Conservation (phyloP, 1,140 invertebrate genomes). For the Bombus confusus region DNA sequence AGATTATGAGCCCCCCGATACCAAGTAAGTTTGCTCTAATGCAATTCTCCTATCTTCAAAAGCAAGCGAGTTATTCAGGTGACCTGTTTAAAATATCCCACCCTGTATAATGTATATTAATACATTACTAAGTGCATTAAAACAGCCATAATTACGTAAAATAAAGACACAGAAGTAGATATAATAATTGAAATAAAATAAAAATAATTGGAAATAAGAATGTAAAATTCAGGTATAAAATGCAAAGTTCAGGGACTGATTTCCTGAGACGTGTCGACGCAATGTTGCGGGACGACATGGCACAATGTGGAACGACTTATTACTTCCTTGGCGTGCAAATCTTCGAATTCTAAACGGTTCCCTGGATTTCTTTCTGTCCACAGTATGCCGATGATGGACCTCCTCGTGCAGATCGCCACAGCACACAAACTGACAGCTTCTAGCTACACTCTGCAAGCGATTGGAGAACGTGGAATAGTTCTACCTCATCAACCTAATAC, state of each 20-base stretch:
- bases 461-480: slow-evolving; percentile 85
- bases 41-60: too few relatives aligned
- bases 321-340: not conserved
- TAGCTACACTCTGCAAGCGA: slow-evolving; percentile 87
- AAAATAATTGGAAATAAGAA: not conserved
- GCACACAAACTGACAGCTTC: slow-evolving; percentile 88
- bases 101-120: too few relatives aligned
- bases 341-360: not conserved
- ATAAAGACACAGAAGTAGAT: too few relatives aligned
- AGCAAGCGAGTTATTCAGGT: too few relatives aligned
- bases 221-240: not conserved
- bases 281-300: not conserved
- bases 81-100: too few relatives aligned
- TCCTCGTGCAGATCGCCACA: slow-evolving; percentile 90
- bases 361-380: slow-evolving; percentile 68
- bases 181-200: not conserved
- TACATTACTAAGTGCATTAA: too few relatives aligned
- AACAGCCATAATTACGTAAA: too few relatives aligned
- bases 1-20: too few relatives aligned
- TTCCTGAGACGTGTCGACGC: not conserved
- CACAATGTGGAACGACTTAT: not conserved
- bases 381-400: slow-evolving; percentile 93
- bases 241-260: not conserved
- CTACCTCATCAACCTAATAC: slow-evolving; percentile 91
- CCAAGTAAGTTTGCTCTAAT: too few relatives aligned